Evolutionary conservation across 1,140 invertebrate species (phyloP), one percentile per base, ranked within the genome.

Genomic region (Diorhabda sublineata): DNA sequence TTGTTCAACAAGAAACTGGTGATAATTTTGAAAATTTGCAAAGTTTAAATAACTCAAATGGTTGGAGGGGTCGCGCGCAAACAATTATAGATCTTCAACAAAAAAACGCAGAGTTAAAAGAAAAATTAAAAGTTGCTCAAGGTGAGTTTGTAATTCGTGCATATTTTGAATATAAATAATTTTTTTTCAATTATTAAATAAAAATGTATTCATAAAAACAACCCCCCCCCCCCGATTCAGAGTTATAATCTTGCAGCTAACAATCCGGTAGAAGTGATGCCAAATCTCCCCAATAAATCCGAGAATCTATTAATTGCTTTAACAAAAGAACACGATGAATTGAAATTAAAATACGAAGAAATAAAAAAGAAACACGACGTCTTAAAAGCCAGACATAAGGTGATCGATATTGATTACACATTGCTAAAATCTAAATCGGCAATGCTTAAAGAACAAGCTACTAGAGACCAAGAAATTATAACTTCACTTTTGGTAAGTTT

Each of bases 31-130:
- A 78, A 60, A 69, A 58, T 45, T 67, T 80, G 5, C 72, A 75
- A 66, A 69, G 41, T 45, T 60, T 74, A 5, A 71, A 57, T 42
- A 74, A 68, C 56, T 58, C 65, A 0, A 62, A 45, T 64, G 83
- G 81, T 43, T 91, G 89, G 89, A 87, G 89, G 71, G 90, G 90
- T 5, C 83, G 90, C 71, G 88, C 90, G 2, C 88, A 91, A 72
- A 88, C 90, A 76, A 90, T 92, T 67, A 75, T 85, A 9, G 80
- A 86, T 44, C 77, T 91, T 42, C 88, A 89, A 74, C 84, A 86
- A 68, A 90, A 87, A 82, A 81, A 90, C 58, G 77, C 76, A 9
- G 88, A 91, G 69, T 73, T 91, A 0, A 86, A 86, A 71, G 83
- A 84, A 42, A 90, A 87, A 75, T 72, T 90, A 5, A 79, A 67